A percentile compares a stretch with the other conserved stretches of the same genome.
Evolutionary conservation across 2,113 vertebrate species (phyloP).

Genomic region (Dolichotis patagonum): DNA sequence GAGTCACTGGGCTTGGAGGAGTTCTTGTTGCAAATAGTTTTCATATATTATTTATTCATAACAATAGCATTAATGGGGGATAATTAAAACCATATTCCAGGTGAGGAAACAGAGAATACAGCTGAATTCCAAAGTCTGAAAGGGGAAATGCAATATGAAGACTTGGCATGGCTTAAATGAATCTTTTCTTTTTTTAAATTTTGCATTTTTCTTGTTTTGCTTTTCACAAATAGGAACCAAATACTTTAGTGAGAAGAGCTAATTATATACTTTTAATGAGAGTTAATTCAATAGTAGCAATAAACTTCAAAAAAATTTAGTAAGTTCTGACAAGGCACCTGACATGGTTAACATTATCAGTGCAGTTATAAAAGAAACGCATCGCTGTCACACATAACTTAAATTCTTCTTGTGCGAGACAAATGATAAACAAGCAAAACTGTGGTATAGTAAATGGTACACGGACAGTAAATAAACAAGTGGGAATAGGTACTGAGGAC

Average conservation of each 20-base stretch:
- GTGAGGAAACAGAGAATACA: not conserved
- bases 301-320: not conserved
- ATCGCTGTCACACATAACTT: not conserved
- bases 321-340: not conserved
- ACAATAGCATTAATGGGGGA: not conserved
- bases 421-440: not conserved
- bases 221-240: not conserved
- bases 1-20: not conserved
- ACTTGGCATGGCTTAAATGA: not conserved
- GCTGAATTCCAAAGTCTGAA: not conserved
- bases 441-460: not conserved
- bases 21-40: not conserved
- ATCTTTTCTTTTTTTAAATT: not conserved
- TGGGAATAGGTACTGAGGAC: accelerated
- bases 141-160: not conserved
- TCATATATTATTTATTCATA: not conserved
- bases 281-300: not conserved
- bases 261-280: not conserved
- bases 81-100: not conserved
- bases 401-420: not conserved
- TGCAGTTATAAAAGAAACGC: not conserved
- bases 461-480: not conserved
- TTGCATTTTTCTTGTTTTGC: not conserved
- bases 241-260: not conserved
- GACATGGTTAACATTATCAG: not conserved